phyloP scores from a whole-genome alignment of 1,140 invertebrate genomes.

The Drosophila bocqueti region DNA sequence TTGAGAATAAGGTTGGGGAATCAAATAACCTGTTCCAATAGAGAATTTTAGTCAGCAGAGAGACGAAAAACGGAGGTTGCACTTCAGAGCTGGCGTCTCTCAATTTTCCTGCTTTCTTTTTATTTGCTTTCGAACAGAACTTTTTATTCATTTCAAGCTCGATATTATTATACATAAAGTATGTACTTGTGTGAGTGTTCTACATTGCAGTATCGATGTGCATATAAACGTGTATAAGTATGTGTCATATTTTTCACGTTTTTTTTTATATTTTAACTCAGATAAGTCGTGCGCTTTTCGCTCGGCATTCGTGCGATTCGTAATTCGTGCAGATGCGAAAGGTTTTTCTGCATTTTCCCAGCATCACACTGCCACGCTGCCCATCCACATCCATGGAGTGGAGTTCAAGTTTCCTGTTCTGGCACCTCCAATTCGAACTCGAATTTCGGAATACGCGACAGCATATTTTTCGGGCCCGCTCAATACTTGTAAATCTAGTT shows the following conservation, averaged over 20 bases:
- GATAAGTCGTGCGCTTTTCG: conserved; percentile 50
- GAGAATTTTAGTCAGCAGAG: neutral
- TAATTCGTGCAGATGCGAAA: conserved; percentile 32
- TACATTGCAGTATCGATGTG: conserved; percentile 8
- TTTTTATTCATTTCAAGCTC: conserved; percentile 57
- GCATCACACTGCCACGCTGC: conserved; percentile 6
- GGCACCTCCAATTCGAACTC: conserved; percentile 25
- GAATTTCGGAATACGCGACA: conserved; percentile 8
- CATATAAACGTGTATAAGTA: conserved; percentile 6
- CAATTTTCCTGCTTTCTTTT: conserved; percentile 4
- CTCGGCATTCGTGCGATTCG: conserved; percentile 11
- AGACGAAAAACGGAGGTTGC: neutral
- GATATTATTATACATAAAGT: conserved; percentile 54
- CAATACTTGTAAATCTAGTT: conserved; percentile 80
- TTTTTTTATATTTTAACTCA: conserved; percentile 16
- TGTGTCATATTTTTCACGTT: neutral
- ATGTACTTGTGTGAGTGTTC: conserved; percentile 17
- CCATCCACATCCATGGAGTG: conserved; percentile 7
- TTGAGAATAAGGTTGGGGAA: neutral
- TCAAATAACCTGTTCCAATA: neutral
- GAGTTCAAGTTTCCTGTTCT: conserved; percentile 76
- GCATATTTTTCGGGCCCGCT: conserved; percentile 16
- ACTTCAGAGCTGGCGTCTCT: neutral
- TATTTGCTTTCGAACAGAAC: conserved; percentile 49
- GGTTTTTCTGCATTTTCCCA: conserved; percentile 68